A percentile compares a stretch with the other conserved stretches of the same genome.
These are phyloP conservation scores for Blastomussa wellsi DNA, from an alignment of 92 coral and sea anemone genomes.

Conservation along the genomic window DNA sequence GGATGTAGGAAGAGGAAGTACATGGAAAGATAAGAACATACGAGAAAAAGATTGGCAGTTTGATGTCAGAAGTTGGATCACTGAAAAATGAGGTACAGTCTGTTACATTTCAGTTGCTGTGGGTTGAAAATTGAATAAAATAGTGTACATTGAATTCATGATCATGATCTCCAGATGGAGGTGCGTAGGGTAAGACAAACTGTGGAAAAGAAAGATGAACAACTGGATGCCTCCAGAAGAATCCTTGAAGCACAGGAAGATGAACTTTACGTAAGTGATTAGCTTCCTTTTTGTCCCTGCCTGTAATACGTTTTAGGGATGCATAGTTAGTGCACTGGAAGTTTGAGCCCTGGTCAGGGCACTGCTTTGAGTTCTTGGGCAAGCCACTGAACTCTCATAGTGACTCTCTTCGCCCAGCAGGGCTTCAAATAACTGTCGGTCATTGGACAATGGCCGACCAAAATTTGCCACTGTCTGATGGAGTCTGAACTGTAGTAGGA, in stretches of 20 bases:
- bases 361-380: too few relatives aligned
- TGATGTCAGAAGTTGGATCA: slow-evolving; percentile 95
- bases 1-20: slow-evolving; percentile 75
- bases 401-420: too few relatives aligned
- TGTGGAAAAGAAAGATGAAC: slow-evolving; percentile 86
- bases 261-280: slow-evolving; percentile 71
- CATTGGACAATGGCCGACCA: too few relatives aligned
- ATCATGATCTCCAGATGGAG: slow-evolving; percentile 46
- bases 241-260: slow-evolving; percentile 87
- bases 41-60: slow-evolving; percentile 88
- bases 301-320: too few relatives aligned
- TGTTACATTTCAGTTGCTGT: not conserved
- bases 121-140: not conserved
- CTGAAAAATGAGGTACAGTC: slow-evolving; percentile 88
- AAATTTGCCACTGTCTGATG: too few relatives aligned
- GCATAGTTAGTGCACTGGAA: too few relatives aligned
- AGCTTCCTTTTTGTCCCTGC: not conserved
- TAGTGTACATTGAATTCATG: not conserved
- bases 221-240: slow-evolving; percentile 86
- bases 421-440: too few relatives aligned
- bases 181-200: slow-evolving; percentile 64
- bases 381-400: too few relatives aligned
- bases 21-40: slow-evolving; percentile 82
- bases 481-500: too few relatives aligned
- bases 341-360: too few relatives aligned